Conservation (phyloP, 2,888 invertebrate genomes). For the Drosophila yooni region DNA sequence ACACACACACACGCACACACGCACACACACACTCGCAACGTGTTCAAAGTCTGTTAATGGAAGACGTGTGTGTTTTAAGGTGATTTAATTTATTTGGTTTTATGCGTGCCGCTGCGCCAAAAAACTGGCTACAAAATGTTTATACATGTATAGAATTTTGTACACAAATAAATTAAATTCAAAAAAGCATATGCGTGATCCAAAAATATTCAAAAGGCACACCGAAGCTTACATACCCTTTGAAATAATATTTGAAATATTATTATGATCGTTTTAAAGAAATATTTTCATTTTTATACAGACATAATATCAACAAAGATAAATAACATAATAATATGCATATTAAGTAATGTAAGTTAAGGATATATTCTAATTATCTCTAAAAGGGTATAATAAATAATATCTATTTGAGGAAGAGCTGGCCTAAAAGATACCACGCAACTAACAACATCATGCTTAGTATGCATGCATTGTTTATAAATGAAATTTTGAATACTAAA, state of each 20-base stretch:
- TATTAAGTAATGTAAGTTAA: background rate
- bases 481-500: background rate
- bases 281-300: background rate
- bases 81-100: constrained; percentile 41
- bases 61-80: constrained; percentile 6
- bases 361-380: background rate
- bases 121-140: constrained; percentile 38
- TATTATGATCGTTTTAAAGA: too few species aligned
- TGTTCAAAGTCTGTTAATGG: background rate
- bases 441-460: background rate
- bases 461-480: background rate
- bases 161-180: constrained; percentile 60
- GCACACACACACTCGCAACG: constrained; percentile 1
- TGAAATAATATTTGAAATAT: background rate
- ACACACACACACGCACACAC: background rate
- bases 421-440: rapidly evolving
- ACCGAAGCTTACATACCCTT: background rate
- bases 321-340: background rate
- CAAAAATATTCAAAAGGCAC: constrained; percentile 8
- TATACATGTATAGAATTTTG: constrained; percentile 39
- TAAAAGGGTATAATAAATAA: background rate
- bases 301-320: background rate
- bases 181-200: constrained; percentile 16
- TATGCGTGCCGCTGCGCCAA: constrained; percentile 19
- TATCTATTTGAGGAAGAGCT: background rate